Conservation (phyloP, 1,140 invertebrate genomes). For the Megalopta genalis region DNA sequence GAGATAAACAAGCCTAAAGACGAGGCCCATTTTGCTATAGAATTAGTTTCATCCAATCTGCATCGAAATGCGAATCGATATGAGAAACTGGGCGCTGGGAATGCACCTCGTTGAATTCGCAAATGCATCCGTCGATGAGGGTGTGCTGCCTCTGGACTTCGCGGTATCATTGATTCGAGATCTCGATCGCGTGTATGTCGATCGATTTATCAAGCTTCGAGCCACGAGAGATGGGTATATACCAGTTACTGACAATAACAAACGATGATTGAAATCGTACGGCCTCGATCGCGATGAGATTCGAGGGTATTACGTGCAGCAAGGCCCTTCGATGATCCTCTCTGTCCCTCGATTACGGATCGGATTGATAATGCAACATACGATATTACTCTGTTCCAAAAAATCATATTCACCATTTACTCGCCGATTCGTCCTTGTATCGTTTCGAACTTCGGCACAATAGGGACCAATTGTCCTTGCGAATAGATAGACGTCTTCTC, state of each 20-base stretch:
- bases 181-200: slow-evolving; percentile 24
- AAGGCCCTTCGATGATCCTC: not conserved
- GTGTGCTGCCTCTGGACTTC: not conserved
- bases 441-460: no score
- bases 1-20: slow-evolving; percentile 18
- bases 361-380: not conserved
- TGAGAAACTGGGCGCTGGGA: slow-evolving; percentile 20
- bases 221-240: not conserved
- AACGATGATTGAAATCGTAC: slow-evolving; percentile 30
- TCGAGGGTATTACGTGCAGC: not conserved
- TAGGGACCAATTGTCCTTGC: no score
- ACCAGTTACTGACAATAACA: slow-evolving; percentile 8
- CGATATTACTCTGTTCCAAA: not conserved
- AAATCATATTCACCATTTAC: no score
- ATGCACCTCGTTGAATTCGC: slow-evolving; percentile 8
- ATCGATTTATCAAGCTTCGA: slow-evolving; percentile 18
- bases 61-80: slow-evolving; percentile 65
- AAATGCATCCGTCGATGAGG: slow-evolving; percentile 1
- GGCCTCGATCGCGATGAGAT: not conserved
- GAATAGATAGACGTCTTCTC: no score
- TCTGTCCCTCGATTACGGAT: not conserved
- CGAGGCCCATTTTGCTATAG: not conserved
- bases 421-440: no score
- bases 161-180: slow-evolving; percentile 22
- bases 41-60: slow-evolving; percentile 65